Evolutionary conservation across 2,113 vertebrate species (phyloP).

Genomic region (Macrotis lagotis): DNA sequence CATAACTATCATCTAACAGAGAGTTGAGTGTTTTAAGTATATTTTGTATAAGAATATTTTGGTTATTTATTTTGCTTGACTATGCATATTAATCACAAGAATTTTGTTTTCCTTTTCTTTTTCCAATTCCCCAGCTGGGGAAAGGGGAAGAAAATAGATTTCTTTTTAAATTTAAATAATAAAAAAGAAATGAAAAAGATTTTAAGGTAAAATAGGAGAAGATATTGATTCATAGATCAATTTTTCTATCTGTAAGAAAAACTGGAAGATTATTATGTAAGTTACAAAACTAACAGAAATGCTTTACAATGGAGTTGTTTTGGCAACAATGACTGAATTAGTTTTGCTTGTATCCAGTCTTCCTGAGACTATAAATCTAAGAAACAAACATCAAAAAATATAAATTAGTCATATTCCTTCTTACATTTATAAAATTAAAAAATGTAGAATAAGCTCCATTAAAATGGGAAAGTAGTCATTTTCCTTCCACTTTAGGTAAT

Average conservation of each 20-base stretch:
- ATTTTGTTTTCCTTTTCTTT: neutral
- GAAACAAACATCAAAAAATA: neutral
- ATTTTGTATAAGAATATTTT: neutral
- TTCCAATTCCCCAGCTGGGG: neutral
- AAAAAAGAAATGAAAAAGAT: neutral
- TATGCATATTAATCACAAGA: neutral
- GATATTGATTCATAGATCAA: neutral
- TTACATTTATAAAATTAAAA: neutral
- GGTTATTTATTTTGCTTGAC: neutral
- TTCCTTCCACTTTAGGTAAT: neutral
- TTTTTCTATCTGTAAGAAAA: neutral
- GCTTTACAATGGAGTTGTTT: neutral
- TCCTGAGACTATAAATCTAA: neutral
- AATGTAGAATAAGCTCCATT: neutral
- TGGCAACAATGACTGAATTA: neutral
- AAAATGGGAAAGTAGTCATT: neutral
- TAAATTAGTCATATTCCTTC: neutral
- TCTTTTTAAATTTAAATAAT: neutral
- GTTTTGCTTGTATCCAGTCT: neutral
- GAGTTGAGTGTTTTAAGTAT: neutral
- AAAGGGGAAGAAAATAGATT: neutral
- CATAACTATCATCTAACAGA: neutral
- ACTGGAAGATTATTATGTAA: neutral
- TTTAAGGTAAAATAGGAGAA: neutral
- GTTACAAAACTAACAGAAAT: neutral